Evolutionary conservation across 2,888 invertebrate genomes (phyloP).

Genomic region (Drosophila histrio): DNA sequence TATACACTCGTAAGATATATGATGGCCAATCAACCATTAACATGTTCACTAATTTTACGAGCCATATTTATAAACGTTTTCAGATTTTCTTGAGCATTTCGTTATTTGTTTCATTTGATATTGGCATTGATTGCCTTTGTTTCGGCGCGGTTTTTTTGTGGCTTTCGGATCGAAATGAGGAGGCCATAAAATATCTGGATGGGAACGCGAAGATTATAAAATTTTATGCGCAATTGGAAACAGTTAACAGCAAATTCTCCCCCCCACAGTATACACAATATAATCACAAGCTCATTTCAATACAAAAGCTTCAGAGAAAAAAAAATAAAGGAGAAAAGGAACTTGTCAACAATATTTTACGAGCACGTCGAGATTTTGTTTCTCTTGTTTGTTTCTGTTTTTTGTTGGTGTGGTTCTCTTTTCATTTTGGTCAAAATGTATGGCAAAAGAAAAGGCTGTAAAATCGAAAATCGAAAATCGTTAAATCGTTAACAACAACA

Average conservation of each 20-base stretch:
- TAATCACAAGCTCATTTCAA: constrained; percentile 72
- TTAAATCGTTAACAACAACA: constrained; percentile 40
- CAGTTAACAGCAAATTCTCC: constrained; percentile 78
- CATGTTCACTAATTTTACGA: constrained; percentile 81
- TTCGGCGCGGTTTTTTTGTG: constrained; percentile 29
- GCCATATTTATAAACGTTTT: constrained; percentile 66
- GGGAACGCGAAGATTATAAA: constrained; percentile 67
- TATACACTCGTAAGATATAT: constrained; percentile 61
- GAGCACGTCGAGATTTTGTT: constrained; percentile 56
- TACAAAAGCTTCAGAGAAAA: constrained; percentile 53
- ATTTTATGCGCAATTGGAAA: constrained; percentile 76
- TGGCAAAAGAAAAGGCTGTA: constrained; percentile 44
- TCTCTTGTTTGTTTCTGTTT: constrained; percentile 10
- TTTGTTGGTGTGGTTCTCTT: constrained; percentile 12
- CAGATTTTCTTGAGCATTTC: constrained; percentile 11
- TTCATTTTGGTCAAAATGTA: constrained; percentile 38
- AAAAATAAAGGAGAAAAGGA: constrained; percentile 45
- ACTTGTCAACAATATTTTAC: constrained; percentile 79
- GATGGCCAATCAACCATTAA: constrained; percentile 78
- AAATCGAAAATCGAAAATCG: constrained; percentile 58
- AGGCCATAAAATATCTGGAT: constrained; percentile 44
- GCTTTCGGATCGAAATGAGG: constrained; percentile 3
- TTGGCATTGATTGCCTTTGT: constrained; percentile 53
- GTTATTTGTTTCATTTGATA: constrained; percentile 28
- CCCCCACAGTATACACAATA: constrained; percentile 17